Evolutionary conservation across 2,113 vertebrate genomes (phyloP).

Genomic region (Fulmarus glacialis): DNA sequence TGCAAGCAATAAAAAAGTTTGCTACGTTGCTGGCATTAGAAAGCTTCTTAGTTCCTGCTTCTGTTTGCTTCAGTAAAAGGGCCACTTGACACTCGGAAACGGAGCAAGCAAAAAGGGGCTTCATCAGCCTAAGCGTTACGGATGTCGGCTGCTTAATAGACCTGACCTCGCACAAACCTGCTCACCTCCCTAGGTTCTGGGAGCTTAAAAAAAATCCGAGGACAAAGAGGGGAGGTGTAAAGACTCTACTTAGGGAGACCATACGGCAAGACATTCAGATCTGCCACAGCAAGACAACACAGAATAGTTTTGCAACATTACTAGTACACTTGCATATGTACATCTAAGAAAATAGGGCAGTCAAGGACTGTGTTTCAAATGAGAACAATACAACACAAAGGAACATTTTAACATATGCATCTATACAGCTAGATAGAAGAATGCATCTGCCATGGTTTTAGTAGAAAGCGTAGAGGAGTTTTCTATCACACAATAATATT

Average conservation of each 20-base stretch:
- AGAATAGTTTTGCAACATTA: not conserved
- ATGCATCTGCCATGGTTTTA: not conserved
- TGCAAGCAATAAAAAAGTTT: not conserved
- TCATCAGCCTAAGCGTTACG: not conserved
- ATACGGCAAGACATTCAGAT: not conserved
- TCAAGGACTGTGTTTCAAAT: not conserved
- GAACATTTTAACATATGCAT: not conserved
- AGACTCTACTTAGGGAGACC: not conserved
- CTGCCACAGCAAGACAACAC: not conserved
- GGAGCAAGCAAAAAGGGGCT: not conserved
- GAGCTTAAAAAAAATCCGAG: not conserved
- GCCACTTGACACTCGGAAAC: not conserved
- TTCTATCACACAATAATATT: not conserved
- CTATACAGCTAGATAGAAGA: not conserved
- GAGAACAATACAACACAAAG: not conserved
- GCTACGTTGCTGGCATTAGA: not conserved
- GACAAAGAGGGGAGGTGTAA: not conserved
- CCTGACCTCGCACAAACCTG: slow-evolving; percentile 19
- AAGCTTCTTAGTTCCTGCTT: not conserved
- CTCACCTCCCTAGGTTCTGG: not conserved
- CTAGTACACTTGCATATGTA: not conserved
- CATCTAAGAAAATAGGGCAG: not conserved
- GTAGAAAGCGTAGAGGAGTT: not conserved
- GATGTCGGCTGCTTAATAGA: not conserved
- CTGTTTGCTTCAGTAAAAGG: not conserved